Evolutionary conservation across 2,797 vertebrate genomes (phyloP), one percentile per base, ranked within the genome.

Genomic region (Hippopotamyrus pictus): DNA sequence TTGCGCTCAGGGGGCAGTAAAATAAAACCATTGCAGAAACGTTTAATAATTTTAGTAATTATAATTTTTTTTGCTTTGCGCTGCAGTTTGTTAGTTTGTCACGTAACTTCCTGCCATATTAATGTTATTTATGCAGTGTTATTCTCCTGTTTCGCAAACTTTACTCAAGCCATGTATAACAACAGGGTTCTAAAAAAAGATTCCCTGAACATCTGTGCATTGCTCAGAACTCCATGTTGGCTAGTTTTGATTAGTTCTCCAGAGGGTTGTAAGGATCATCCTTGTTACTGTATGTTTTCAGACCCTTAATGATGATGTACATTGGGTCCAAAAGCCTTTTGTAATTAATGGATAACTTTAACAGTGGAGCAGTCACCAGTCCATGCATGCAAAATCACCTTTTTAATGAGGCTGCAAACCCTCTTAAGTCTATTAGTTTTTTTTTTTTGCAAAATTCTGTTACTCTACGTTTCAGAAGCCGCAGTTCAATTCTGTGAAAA

Each of bases 341-440:
- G 59, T 50, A 88, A 88, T 88, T 65, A 88, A 65, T 69, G 57
- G 57, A 50, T 88, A 69, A 37, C n/a, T 44, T 88, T 50, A 50
- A 57, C 54, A 87, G 37, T 87, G 53, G 19, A 87, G 37, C 41
- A 6, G 41, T 50, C 57, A 29, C 14, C 53, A 62, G 86, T 41
- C 14, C 22, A 25, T 11, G 22, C 59, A 25, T 87, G 86, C 86
- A 59, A n/a, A 48, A 41, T 88, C 57, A 88, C 65, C 44, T 65
- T 41, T 88, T 88, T 88, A 88, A 65, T 65, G 86, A 88, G 57
- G 85, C 85, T 57, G 12, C 25, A 17, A 6, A 22, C 17, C 37
- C 57, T n/a, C 54, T 87, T 37, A 65, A 87, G 29, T 41, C 11
- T 57, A n/a, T 29, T 14, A 57, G n/a, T 86, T 51, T 51, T 22